Percentiles rank a stretch among this genome's conserved stretches.
Evolutionary conservation across 1,140 invertebrate species (phyloP).

Genomic region (Drosophila navojoa): DNA sequence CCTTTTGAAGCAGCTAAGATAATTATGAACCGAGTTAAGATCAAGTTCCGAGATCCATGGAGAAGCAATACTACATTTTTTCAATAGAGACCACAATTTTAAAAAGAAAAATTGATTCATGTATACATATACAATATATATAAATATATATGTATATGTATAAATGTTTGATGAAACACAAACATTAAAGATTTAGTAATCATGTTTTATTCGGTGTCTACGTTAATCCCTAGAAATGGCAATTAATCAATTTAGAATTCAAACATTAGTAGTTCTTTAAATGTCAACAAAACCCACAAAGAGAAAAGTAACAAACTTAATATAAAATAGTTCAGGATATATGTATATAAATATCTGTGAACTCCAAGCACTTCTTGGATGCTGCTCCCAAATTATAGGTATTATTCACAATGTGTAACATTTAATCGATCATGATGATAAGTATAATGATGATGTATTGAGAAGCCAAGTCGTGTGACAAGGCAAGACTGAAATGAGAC

Average conservation of each 20-base stretch:
- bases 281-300: constrained; percentile 44
- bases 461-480: constrained; percentile 55
- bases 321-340: constrained; percentile 13
- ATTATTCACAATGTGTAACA: constrained; percentile 30
- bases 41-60: constrained; percentile 12
- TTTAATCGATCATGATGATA: constrained; percentile 22
- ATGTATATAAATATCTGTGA: constrained; percentile 20
- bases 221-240: constrained; percentile 74
- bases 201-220: constrained; percentile 77
- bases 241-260: constrained; percentile 77
- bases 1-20: constrained; percentile 55
- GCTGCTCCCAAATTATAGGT: constrained; percentile 36
- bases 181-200: constrained; percentile 52
- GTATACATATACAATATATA: background rate
- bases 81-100: constrained; percentile 11
- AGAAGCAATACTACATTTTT: constrained; percentile 58
- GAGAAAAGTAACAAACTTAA: constrained; percentile 24
- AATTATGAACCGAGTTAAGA: constrained; percentile 18
- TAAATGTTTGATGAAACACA: constrained; percentile 16
- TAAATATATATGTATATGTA: background rate
- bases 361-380: constrained; percentile 33
- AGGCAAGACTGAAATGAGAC: constrained; percentile 76
- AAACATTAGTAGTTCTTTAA: constrained; percentile 59
- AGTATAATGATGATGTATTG: constrained; percentile 51
- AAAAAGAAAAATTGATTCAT: constrained; percentile 29